Base-by-base conservation (phyloP, 2,113 vertebrate genomes). In the Cyanoramphus novaezelandiae region DNA sequence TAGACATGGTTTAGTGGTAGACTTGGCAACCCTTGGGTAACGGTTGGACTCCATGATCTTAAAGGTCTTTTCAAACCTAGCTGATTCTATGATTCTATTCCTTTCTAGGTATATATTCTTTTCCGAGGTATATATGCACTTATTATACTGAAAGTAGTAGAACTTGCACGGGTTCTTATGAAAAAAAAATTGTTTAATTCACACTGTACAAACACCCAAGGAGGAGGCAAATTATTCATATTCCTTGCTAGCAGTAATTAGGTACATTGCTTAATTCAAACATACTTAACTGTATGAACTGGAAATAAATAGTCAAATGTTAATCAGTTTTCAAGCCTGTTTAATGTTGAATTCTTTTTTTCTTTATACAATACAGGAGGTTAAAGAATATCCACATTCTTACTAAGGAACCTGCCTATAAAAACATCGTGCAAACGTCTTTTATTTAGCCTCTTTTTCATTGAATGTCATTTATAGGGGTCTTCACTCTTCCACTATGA, bases 231-330 rank as follows among this genome's bases (percentile, higher is more conserved):
- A 90, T 53, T 78, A 52, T 72, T 92, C 52, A 27, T 85, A 50
- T 2, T 55, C 75, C 35, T 87, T 35, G 8, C 29, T 85, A 60
- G 29, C 50, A 77, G 35, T 47, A 85, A 92, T 93, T 94, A 92
- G 19, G 52, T 49, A 27, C 7, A 43, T 76, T 71, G 43, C 52
- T 67, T 90, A 84, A 82, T 53, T 11, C 23, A 90, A 88, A 41
- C 46, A 65, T 43, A 72, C 29, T 85, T 93, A 95, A 75, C 27
- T 69, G 10, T 65, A 82, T 70, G 44, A 90, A 74, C 59, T 68
- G 35, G 57, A 92, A 90, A 83, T 77, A 94, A 94, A 90, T 39
- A 93, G 39, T 69, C 63, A 96, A 84, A 92, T 35, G 5, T 72
- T 92, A 89, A 93, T 77, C 68, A 77, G 46, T 92, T 94, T 91